Base-by-base conservation (phyloP, 2,888 invertebrate species). In the Bedellia somnulentella region DNA sequence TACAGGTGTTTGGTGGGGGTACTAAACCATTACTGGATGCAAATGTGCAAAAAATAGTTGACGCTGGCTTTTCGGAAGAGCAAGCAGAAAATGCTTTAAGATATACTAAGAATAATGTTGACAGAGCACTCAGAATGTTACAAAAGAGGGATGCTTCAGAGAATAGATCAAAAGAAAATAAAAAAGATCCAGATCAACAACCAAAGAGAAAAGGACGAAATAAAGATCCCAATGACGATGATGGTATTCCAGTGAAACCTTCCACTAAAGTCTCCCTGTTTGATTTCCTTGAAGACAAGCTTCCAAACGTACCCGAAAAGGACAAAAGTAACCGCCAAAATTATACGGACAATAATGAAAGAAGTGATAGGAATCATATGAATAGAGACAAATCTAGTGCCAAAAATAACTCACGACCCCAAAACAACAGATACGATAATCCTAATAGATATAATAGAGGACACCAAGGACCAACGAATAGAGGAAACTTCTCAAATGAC, bases 281-380 rank as follows among this genome's bases (percentile, higher is more conserved):
- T 57, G 88, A 89, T 55, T 91, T 89, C 52, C 76, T 91, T 5
- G 89, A 90, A 52, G 85, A 88, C 45, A 91, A 90, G 63, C 62
- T 91, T 26, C 85, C 85, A 24, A 64, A 68, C 39, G 79, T 81
- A 34, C 58, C 70, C 23, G 79, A 80, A 31, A 67, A 57, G 31
- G 73, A 62, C 32, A 63, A 47, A 35, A 18, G 18, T 6, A 9
- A 5, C 9, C 18, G 18, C 18, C 18, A 18, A 5, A 9, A 18
- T 6, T 5, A 5, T 9, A 18, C 18, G 5, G 64, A 71, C 2
- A 56, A 57, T 31, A 52, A 50, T 30, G 70, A 70, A 9, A 52
- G 57, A 36, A 52, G 47, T 39, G 58, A 56, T 38, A 39, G 34
- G 18, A 18, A 18, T 9, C 18, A 18, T 9, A 48, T 47, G 3